Evolutionary conservation across 2,113 vertebrate species (phyloP).

Genomic region (Sialia sialis): DNA sequence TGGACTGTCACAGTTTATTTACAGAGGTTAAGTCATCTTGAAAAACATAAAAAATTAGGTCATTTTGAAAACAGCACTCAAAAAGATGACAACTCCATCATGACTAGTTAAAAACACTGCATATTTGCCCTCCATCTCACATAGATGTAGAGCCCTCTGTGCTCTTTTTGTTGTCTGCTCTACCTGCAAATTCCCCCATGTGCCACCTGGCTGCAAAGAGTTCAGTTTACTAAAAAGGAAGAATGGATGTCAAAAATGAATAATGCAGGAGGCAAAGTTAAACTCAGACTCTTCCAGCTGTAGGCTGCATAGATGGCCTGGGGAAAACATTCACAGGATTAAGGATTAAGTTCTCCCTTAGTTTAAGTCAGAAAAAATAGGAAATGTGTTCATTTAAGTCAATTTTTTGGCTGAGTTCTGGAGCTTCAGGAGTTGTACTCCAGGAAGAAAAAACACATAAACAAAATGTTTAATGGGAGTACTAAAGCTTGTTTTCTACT

Average conservation of each 20-base stretch:
- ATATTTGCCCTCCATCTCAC: background rate
- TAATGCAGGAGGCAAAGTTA: background rate
- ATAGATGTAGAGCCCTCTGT: background rate
- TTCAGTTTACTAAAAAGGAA: background rate
- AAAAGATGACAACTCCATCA: background rate
- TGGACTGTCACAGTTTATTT: background rate
- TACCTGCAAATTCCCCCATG: background rate
- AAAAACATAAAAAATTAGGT: background rate
- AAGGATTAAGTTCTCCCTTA: background rate
- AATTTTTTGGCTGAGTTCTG: background rate
- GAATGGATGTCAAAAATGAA: background rate
- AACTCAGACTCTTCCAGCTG: background rate
- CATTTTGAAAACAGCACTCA: background rate
- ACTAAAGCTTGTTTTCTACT: background rate
- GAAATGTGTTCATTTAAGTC: background rate
- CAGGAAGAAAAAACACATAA: background rate
- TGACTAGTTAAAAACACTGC: background rate
- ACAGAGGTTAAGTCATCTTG: background rate
- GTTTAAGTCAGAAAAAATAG: background rate
- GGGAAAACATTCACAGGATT: background rate
- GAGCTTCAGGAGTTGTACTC: background rate
- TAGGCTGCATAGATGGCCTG: background rate
- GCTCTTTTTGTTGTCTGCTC: background rate
- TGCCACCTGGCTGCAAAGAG: background rate
- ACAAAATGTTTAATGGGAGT: background rate